Conservation (phyloP, 2,888 invertebrate genomes). For the Atethmia centrago region DNA sequence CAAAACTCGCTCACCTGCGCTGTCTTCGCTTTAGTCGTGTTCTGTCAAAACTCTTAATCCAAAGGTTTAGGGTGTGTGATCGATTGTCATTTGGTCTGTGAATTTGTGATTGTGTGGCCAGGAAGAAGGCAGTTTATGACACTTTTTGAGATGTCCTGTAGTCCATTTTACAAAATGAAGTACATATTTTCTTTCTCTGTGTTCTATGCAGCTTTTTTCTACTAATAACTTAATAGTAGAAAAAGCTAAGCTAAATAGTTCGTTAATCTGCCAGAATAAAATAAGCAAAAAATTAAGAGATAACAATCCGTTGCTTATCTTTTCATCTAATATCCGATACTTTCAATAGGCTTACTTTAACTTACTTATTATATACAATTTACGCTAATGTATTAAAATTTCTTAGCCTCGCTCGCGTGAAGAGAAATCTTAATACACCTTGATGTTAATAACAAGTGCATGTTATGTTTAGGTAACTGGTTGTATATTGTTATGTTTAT, state of each 20-base stretch:
- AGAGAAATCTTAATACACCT: slow-evolving; percentile 8
- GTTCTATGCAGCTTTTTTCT: not conserved
- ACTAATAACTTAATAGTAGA: too few species aligned
- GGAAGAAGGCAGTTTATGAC: slow-evolving; percentile 11
- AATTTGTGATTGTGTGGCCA: slow-evolving; percentile 51
- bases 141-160: not conserved
- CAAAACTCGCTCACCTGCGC: slow-evolving; percentile 77
- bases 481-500: too few species aligned
- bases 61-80: slow-evolving; percentile 77
- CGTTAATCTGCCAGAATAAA: not conserved
- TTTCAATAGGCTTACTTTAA: not conserved
- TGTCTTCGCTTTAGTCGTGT: slow-evolving; percentile 69
- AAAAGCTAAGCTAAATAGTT: too few species aligned
- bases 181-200: too few species aligned
- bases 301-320: not conserved
- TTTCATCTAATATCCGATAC: slow-evolving; percentile 1
- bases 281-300: not conserved
- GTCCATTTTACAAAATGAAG: not conserved
- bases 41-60: slow-evolving; percentile 78
- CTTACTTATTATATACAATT: not conserved
- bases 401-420: slow-evolving; percentile 9
- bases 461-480: too few species aligned
- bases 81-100: slow-evolving; percentile 71
- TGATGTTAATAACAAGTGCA: slow-evolving; percentile 16
- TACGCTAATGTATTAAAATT: slow-evolving; percentile 16